Evolutionary conservation across 1,140 invertebrate genomes (phyloP).

Genomic region (Chrysopa pallens): DNA sequence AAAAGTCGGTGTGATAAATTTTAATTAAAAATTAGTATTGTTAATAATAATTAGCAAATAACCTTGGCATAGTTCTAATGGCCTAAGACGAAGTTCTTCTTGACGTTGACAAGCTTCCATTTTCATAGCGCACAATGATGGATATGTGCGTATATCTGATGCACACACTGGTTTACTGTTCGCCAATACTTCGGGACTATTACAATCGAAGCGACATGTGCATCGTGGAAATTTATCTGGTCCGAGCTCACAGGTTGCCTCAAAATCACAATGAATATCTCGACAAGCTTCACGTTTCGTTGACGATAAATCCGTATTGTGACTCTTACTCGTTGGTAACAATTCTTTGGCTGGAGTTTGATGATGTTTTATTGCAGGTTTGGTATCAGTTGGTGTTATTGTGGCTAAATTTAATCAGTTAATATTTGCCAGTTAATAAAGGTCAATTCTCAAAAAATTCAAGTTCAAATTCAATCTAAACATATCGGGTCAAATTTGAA

Average conservation of each 20-base stretch:
- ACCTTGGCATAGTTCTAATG: slow-evolving; percentile 72
- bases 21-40: slow-evolving; percentile 6
- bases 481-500: too few species aligned
- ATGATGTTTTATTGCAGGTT: too few species aligned
- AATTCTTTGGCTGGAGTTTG: too few species aligned
- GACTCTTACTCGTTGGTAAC: too few species aligned
- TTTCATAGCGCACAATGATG: slow-evolving; percentile 70
- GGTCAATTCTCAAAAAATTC: too few species aligned
- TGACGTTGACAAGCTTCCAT: slow-evolving; percentile 71
- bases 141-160: slow-evolving; percentile 62
- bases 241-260: slow-evolving; percentile 63
- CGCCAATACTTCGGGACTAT: slow-evolving; percentile 30
- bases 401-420: too few species aligned
- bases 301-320: too few species aligned
- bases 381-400: too few species aligned
- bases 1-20: neutral
- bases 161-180: slow-evolving; percentile 56
- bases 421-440: too few species aligned
- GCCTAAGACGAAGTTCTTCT: slow-evolving; percentile 56
- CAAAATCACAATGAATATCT: slow-evolving; percentile 66
- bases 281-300: slow-evolving; percentile 45
- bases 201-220: slow-evolving; percentile 56
- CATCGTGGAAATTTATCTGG: slow-evolving; percentile 57
- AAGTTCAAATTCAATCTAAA: too few species aligned
- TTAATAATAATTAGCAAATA: slow-evolving; percentile 11